Percentiles rank a stretch among this genome's conserved stretches.
These are phyloP conservation scores for Speoplatyrhinus poulsoni DNA, from an alignment of 2,113 vertebrate species.

Conservation along the genomic window DNA sequence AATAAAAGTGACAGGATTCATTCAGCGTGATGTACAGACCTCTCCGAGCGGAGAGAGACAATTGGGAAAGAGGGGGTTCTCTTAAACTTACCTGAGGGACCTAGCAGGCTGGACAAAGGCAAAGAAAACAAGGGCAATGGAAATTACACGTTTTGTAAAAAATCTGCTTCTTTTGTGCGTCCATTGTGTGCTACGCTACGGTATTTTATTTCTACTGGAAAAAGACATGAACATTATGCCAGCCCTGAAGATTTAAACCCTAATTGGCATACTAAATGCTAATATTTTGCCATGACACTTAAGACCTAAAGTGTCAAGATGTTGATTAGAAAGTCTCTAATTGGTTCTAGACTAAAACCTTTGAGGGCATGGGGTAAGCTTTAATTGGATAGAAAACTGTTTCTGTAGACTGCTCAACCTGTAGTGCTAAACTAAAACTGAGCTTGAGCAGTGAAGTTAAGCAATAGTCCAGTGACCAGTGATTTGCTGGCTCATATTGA, in stretches of 20 bases:
- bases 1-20: slow-evolving; percentile 76
- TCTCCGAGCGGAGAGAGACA: slow-evolving; percentile 64
- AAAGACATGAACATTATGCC: slow-evolving; percentile 32
- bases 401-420: slow-evolving; percentile 36
- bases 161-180: slow-evolving; percentile 22
- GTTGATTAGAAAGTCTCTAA: slow-evolving; percentile 69
- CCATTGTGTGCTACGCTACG: slow-evolving; percentile 32
- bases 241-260: slow-evolving; percentile 37
- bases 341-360: slow-evolving; percentile 62
- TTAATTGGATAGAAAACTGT: slow-evolving; percentile 59
- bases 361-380: slow-evolving; percentile 47
- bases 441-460: slow-evolving; percentile 21
- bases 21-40: slow-evolving; percentile 74
- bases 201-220: slow-evolving; percentile 44
- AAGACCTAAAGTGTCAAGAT: slow-evolving; percentile 63
- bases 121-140: slow-evolving; percentile 51
- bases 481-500: slow-evolving; percentile 15
- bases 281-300: slow-evolving; percentile 67
- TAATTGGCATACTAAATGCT: slow-evolving; percentile 73
- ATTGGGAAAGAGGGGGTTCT: slow-evolving; percentile 56
- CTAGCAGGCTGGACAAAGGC: slow-evolving; percentile 26
- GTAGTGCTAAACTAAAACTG: slow-evolving; percentile 22
- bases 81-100: slow-evolving; percentile 74
- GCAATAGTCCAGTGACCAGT: slow-evolving; percentile 12
- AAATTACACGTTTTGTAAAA: slow-evolving; percentile 42